Evolutionary conservation across 2,888 invertebrate species (phyloP).

Genomic region (Lissonota sp.): DNA sequence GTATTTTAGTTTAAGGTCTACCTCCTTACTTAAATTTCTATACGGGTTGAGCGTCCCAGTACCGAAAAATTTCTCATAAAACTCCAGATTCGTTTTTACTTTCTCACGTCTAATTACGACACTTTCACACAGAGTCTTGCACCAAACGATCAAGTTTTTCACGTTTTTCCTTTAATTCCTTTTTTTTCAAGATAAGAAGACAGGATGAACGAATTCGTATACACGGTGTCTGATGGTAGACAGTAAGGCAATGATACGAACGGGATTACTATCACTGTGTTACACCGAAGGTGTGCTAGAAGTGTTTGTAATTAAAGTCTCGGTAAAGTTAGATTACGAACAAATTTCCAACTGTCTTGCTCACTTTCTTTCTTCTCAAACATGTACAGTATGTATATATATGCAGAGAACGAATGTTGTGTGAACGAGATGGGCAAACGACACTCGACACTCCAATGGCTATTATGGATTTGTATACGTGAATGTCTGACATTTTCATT

Average conservation of each 20-base stretch:
- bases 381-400: background rate
- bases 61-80: too few species aligned
- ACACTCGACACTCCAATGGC: slow-evolving; percentile 21
- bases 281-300: slow-evolving; percentile 1
- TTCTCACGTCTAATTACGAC: slow-evolving; percentile 54
- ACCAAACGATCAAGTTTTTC: background rate
- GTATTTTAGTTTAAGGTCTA: too few species aligned
- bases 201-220: background rate
- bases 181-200: slow-evolving; percentile 1
- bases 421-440: slow-evolving; percentile 1
- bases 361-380: slow-evolving; percentile 12
- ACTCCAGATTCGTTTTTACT: slow-evolving; percentile 4
- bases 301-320: slow-evolving; percentile 77
- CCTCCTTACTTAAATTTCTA: too few species aligned
- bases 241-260: slow-evolving; percentile 13
- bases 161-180: slow-evolving; percentile 9
- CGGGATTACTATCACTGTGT: slow-evolving; percentile 9
- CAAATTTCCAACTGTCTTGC: slow-evolving; percentile 70
- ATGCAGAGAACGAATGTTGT: slow-evolving; percentile 14
- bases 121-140: slow-evolving; percentile 27
- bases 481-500: too few species aligned
- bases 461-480: background rate
- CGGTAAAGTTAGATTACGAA: slow-evolving; percentile 77
- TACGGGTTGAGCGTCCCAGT: too few species aligned
- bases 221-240: slow-evolving; percentile 31